Conservation (phyloP, 2,797 vertebrate genomes). For the Liparis tanakae region DNA sequence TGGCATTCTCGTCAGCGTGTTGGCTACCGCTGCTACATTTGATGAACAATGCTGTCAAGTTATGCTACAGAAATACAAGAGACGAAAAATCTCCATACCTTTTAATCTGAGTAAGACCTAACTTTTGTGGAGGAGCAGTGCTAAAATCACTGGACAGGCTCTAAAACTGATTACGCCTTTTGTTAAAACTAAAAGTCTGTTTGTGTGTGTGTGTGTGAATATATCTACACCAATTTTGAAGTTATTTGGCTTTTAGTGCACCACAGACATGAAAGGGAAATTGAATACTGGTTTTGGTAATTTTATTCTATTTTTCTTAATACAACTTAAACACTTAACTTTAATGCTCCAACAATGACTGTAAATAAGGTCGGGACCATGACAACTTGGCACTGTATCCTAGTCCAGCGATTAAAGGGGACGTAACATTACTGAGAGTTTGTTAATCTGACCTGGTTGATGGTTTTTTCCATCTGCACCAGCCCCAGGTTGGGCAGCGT, state of each 20-base stretch:
- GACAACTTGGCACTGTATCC: background rate
- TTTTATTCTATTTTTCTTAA: background rate
- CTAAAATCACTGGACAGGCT: too few relatives aligned
- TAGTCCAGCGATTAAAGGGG: background rate
- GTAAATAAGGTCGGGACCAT: background rate
- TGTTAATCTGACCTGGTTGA: conserved; percentile 89
- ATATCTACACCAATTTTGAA: too few relatives aligned
- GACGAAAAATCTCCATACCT: too few relatives aligned
- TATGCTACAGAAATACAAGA: too few relatives aligned
- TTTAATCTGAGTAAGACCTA: too few relatives aligned
- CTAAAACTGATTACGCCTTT: too few relatives aligned
- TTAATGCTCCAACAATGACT: background rate
- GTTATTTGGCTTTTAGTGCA: background rate
- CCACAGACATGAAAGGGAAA: background rate
- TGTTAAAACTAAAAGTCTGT: too few relatives aligned
- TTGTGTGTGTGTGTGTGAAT: too few relatives aligned
- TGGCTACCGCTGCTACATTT: too few relatives aligned
- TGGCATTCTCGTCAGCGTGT: too few relatives aligned
- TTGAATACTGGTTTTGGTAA: background rate
- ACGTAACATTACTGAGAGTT: background rate
- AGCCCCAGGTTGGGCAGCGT: conserved; percentile 95
- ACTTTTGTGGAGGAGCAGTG: too few relatives aligned
- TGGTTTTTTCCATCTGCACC: conserved; percentile 99
- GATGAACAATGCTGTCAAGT: too few relatives aligned
- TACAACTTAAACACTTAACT: background rate